phyloP scores from a whole-genome alignment of 2,888 invertebrate species.

The Eucera pruinosa region DNA sequence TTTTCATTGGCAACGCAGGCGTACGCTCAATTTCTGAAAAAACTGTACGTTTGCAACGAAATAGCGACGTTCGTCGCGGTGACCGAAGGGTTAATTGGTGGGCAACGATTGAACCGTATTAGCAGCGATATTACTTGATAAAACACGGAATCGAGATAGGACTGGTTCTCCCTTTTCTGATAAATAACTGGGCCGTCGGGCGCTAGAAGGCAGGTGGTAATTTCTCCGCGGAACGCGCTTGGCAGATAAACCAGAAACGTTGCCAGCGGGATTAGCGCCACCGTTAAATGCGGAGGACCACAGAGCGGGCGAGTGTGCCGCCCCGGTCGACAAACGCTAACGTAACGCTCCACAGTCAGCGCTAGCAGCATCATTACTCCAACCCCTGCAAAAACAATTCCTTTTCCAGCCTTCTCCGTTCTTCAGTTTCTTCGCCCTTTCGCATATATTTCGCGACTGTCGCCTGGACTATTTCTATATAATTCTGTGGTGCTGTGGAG shows the following conservation, averaged over 20 bases:
- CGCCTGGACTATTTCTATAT: too few species aligned
- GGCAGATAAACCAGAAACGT: conserved; percentile 90
- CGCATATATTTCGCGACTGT: too few species aligned
- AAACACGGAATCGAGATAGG: conserved; percentile 85
- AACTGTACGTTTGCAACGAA: too few species aligned
- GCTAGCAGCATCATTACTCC: conserved; percentile 91
- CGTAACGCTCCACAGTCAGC: conserved; percentile 90
- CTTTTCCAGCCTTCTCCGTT: neutral
- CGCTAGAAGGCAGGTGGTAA: conserved; percentile 85
- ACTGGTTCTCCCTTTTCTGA: conserved; percentile 86
- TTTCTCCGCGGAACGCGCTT: conserved; percentile 87
- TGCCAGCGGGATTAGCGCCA: conserved; percentile 87
- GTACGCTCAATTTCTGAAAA: too few species aligned
- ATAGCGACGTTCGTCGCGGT: too few species aligned
- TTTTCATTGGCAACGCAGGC: too few species aligned
- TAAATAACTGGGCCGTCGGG: conserved; percentile 86
- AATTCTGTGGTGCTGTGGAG: too few species aligned
- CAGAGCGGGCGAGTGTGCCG: conserved; percentile 87
- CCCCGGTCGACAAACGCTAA: conserved; percentile 91
- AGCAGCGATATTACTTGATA: too few species aligned
- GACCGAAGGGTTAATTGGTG: too few species aligned
- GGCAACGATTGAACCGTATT: too few species aligned
- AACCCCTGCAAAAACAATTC: conserved; percentile 85
- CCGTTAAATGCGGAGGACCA: conserved; percentile 88
- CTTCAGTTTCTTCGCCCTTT: too few species aligned